These are phyloP conservation scores for Epizoanthus illoricatus DNA, from an alignment of 92 coral and sea anemone species.

Conservation along the genomic window DNA sequence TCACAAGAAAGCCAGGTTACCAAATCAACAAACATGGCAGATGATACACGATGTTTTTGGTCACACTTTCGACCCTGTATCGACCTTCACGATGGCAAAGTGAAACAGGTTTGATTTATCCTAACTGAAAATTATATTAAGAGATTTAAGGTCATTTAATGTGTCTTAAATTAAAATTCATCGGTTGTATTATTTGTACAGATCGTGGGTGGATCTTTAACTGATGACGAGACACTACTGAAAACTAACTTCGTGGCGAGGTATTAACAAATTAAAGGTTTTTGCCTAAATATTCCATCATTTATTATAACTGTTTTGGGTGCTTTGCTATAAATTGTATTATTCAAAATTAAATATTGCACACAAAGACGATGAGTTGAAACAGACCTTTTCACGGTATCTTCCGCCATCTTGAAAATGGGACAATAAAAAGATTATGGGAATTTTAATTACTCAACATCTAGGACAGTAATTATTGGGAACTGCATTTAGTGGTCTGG, in stretches of 20 bases:
- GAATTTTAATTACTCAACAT: no score
- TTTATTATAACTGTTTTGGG: no score
- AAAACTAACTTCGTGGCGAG: slow-evolving; percentile 52
- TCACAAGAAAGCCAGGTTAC: background rate
- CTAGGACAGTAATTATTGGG: no score
- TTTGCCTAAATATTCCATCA: no score
- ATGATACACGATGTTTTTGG: background rate
- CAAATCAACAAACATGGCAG: slow-evolving; percentile 31
- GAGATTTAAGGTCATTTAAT: background rate
- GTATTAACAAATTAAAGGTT: slow-evolving; percentile 7
- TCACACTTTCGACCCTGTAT: slow-evolving; percentile 53
- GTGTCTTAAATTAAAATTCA: background rate
- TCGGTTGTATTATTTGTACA: background rate
- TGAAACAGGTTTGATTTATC: slow-evolving; percentile 49
- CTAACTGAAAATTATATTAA: background rate
- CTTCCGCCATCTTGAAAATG: no score
- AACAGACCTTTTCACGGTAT: no score
- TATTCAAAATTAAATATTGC: no score
- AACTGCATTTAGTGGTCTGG: no score
- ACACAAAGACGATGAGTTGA: no score
- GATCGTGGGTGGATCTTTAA: slow-evolving; percentile 54
- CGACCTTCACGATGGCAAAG: slow-evolving; percentile 53
- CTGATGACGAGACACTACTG: slow-evolving; percentile 34
- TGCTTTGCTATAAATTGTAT: no score
- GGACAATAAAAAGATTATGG: no score